Base-by-base conservation (phyloP, 1,140 invertebrate species). In the Hydropsyche tenuis region DNA sequence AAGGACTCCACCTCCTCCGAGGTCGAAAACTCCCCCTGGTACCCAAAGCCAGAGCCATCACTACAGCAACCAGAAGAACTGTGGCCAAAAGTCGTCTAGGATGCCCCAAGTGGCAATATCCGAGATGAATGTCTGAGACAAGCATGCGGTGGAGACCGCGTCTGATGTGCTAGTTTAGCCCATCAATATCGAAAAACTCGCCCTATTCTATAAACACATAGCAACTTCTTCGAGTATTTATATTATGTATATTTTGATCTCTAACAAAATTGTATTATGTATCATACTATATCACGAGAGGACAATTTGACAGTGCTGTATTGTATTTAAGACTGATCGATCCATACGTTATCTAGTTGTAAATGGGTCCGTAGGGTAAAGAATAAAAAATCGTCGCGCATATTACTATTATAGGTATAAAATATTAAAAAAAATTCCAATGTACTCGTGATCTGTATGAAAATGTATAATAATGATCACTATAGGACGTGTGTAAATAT, bases 101-200 rank as follows among this genome's bases (percentile, higher is more conserved):
- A 86, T 92, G 69, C 90, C 91, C 43, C 91, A 92, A 80, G 90
- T 91, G 23, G 89, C 91, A 14, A 93, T 93, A 83, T 91, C 89
- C 66, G 92, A 93, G 84, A 94, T 93, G 92, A 88, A 92, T 78
- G 92, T 93, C 89, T 94, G 92, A 94, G 89, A 88, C 84, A 86
- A 84, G 80, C 84, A 86, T 79, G 81, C 81, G 80, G 83, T 83
- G 81, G 82, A 83, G 80, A 80, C 82, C 80, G 82, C 76, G 46
- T 64, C 73, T 23, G 75, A 77, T 66, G 75, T 77, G 18, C 46
- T 77, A 6, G 75, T 77, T 53, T 76, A 68, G 60, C 18, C 0
- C 68, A 56, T 70, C 68, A 22, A 18, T 23, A 70, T 2, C n/a
- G 1, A 65, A 70, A 70, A 56, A 56, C 51, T 70, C 51, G 56